Percentiles rank a stretch among this genome's conserved stretches.
These are phyloP conservation scores for Calliphora vomitoria DNA, from an alignment of 2,888 invertebrate genomes.

Conservation along the genomic window DNA sequence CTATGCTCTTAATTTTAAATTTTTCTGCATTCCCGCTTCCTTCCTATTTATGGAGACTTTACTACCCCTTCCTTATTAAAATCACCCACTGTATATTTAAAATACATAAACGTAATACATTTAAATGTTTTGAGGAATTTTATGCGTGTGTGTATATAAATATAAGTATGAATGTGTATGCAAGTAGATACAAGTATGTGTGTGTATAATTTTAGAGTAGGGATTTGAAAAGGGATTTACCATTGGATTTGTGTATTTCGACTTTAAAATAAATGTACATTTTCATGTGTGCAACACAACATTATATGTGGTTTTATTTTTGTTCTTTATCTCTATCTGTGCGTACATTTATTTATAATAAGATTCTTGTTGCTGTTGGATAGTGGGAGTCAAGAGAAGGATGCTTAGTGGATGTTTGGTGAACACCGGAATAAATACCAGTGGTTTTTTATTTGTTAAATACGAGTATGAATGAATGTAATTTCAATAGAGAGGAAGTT, in stretches of 20 bases:
- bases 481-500: conserved; percentile 46
- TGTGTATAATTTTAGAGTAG: conserved; percentile 32
- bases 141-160: conserved; percentile 13
- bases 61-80: not conserved
- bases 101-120: conserved; percentile 18
- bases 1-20: no score
- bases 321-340: not conserved
- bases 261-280: conserved; percentile 61
- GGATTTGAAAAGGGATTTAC: conserved; percentile 69
- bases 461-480: conserved; percentile 28
- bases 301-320: conserved; percentile 52
- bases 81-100: not conserved
- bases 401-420: not conserved
- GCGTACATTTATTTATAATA: conserved; percentile 7
- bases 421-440: conserved; percentile 25
- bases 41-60: no score
- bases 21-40: no score
- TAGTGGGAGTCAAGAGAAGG: not conserved
- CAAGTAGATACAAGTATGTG: not conserved
- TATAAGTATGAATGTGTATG: no score
- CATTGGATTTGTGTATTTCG: conserved; percentile 69
- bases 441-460: conserved; percentile 15
- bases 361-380: conserved; percentile 20
- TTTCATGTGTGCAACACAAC: conserved; percentile 17
- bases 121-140: conserved; percentile 1